Conservation (phyloP, 2,888 invertebrate genomes). For the Priocnemis perturbator region DNA sequence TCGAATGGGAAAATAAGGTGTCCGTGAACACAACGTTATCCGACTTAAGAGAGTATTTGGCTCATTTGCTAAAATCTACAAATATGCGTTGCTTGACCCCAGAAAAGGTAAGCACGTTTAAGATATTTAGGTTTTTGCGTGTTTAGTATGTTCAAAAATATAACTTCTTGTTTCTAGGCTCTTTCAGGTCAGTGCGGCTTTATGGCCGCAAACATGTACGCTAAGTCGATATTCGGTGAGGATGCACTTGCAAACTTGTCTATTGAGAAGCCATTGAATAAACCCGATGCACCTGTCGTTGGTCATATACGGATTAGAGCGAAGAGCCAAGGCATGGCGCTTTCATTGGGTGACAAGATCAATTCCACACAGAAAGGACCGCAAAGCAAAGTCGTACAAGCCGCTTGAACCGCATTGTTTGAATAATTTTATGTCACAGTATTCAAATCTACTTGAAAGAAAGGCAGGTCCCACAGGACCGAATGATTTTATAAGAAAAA, state of each 20-base stretch:
- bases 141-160: neutral
- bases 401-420: conserved; percentile 57
- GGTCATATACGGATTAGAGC: conserved; percentile 99
- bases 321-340: conserved; percentile 99
- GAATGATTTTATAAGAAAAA: conserved; percentile 2
- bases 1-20: conserved; percentile 99
- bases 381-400: conserved; percentile 71
- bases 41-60: conserved; percentile 94
- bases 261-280: conserved; percentile 95
- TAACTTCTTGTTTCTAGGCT: conserved; percentile 78
- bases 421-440: conserved; percentile 24
- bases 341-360: conserved; percentile 98
- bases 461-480: neutral
- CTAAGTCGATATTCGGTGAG: conserved; percentile 98
- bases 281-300: conserved; percentile 90
- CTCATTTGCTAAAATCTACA: conserved; percentile 93
- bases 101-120: conserved; percentile 82
- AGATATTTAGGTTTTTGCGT: neutral
- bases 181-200: conserved; percentile 98
- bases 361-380: conserved; percentile 90
- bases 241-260: conserved; percentile 99
- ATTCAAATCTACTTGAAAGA: conserved; percentile 26
- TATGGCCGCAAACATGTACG: conserved; percentile 99
- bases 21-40: conserved; percentile 95
- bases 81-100: conserved; percentile 99